Base-by-base conservation (phyloP, 1,140 invertebrate species). In the Charaxes varanes region DNA sequence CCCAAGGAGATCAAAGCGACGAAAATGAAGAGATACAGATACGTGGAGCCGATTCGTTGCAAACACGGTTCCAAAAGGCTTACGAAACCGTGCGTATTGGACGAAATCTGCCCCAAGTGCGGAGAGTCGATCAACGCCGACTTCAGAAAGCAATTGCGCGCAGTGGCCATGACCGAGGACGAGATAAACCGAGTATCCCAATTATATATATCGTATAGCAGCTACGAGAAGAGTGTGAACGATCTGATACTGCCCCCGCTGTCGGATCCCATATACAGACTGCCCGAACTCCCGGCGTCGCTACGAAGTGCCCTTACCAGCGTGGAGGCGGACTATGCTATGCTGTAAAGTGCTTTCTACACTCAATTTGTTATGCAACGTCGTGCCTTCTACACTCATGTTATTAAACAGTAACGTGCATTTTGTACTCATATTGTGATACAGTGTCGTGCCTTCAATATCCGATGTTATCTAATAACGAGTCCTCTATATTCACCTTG, bases 211-310 rank as follows among this genome's bases (percentile, higher is more conserved):
- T 59, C 73, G 8, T 72, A 64, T 24, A 65, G 26, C 10, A 59
- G 48, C 32, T 80, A 82, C 35, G 65, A 82, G 56, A 74, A 71
- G 41, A 68, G 67, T 2, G 52, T 50, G 13, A 60, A 64, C 22
- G 62, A 64, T n/a, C 30, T 80, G 16, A 45, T 41, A 23, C 41
- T 83, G 53, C 78, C 78, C 21, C 70, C 68, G 1, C 50, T 72
- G 7, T 55, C 67, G 1, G 73, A 83, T 41, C 63, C 76, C 5
- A 77, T 83, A 19, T 83, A 83, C 47, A 60, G 34, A 13, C 40
- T 70, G 34, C 79, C 79, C 0, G 74, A 79, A 37, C 28, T 79
- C 18, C 72, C 79, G 1, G 21, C 47, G 4, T 59, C 61, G 4
- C 48, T 74, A 6, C 64, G 60, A 2, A 57, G 62, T 12, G 61